Percentiles rank a stretch among this genome's conserved stretches.
These are phyloP conservation scores for Heteromormyrus szaboi DNA, from an alignment of 2,797 vertebrate genomes.

Conservation along the genomic window DNA sequence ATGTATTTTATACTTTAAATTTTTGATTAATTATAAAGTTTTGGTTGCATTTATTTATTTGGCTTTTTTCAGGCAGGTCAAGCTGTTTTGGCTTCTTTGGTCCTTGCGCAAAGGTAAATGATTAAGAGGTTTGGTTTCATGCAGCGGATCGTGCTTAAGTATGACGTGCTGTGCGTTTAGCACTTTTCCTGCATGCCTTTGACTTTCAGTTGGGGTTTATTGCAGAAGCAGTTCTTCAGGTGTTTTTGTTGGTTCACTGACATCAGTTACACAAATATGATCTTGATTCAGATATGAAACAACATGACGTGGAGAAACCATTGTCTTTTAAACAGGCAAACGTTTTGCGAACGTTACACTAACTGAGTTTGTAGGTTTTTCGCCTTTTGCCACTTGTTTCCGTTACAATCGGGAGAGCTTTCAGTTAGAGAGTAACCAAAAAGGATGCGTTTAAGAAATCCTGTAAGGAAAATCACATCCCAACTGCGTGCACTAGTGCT, in stretches of 20 bases:
- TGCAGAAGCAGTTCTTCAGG: background rate
- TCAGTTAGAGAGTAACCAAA: background rate
- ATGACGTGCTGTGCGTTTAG: background rate
- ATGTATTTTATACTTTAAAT: background rate
- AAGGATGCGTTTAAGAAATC: background rate
- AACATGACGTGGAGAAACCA: background rate
- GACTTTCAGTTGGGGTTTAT: background rate
- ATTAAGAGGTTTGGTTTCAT: background rate
- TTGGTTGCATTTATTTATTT: background rate
- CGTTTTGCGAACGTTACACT: background rate
- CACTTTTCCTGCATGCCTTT: background rate
- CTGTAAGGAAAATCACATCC: background rate
- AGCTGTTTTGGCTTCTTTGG: background rate
- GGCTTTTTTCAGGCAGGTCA: background rate
- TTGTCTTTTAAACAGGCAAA: background rate
- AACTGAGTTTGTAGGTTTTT: background rate
- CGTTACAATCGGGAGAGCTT: background rate
- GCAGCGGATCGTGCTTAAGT: background rate
- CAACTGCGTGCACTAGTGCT: background rate
- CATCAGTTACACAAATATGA: background rate
- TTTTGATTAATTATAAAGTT: background rate
- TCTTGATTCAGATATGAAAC: background rate
- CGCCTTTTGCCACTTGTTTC: background rate
- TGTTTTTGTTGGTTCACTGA: background rate
- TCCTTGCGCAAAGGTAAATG: background rate